Conservation (phyloP, 53 echinoderm and acorn worm species). For the Stichopus horrens region DNA sequence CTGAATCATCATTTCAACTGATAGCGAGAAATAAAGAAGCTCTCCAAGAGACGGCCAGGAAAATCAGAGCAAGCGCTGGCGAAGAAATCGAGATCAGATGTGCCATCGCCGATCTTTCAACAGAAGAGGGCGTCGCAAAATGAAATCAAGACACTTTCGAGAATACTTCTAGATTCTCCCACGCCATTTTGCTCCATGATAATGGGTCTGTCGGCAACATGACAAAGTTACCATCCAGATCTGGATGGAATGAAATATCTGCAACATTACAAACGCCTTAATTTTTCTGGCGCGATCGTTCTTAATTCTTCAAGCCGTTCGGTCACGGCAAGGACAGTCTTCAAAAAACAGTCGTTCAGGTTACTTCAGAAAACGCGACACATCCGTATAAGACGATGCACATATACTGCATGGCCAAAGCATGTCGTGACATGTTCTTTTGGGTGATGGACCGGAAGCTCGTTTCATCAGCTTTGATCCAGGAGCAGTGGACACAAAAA, state of each 20-base stretch:
- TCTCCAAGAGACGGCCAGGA: slow-evolving; percentile 61
- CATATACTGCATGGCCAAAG: slow-evolving; percentile 65
- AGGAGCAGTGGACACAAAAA: slow-evolving; percentile 59
- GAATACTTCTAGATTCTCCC: slow-evolving; percentile 15
- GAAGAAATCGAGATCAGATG: slow-evolving; percentile 6
- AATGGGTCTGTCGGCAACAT: slow-evolving; percentile 57
- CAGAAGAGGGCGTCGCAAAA: not conserved
- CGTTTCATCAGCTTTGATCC: slow-evolving; percentile 65
- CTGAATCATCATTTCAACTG: slow-evolving; percentile 47
- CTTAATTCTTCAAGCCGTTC: slow-evolving; percentile 61
- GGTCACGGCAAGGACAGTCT: slow-evolving; percentile 39
- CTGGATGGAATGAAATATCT: slow-evolving; percentile 24
- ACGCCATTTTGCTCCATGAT: slow-evolving; percentile 62
- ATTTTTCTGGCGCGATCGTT: slow-evolving; percentile 52
- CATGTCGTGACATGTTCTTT: slow-evolving; percentile 65
- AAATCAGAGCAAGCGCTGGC: not conserved
- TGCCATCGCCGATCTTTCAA: slow-evolving; percentile 2
- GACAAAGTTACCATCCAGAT: not conserved
- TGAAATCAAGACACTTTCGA: not conserved
- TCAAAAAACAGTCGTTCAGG: slow-evolving; percentile 55
- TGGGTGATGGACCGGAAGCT: slow-evolving; percentile 57
- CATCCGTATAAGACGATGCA: slow-evolving; percentile 54
- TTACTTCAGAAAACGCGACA: slow-evolving; percentile 45
- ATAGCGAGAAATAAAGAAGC: slow-evolving; percentile 52
- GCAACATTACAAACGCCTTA: slow-evolving; percentile 44